These are phyloP conservation scores for Tenodera sinensis DNA, from an alignment of 2,888 invertebrate species.

Conservation along the genomic window DNA sequence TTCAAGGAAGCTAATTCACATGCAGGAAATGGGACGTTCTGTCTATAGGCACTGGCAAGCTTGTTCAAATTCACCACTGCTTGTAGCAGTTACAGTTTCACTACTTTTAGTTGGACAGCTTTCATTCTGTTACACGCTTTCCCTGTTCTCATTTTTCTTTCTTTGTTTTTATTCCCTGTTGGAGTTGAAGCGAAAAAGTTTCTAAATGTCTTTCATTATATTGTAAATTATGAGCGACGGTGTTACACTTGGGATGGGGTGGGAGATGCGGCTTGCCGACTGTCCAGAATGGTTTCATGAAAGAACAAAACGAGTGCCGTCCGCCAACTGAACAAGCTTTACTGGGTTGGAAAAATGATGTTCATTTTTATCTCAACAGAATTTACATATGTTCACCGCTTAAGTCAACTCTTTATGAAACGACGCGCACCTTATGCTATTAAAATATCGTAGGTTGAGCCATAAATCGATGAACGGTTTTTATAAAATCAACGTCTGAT, in stretches of 20 bases:
- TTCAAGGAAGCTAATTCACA: too few species aligned
- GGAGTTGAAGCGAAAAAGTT: not conserved
- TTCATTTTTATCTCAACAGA: not conserved
- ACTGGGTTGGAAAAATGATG: not conserved
- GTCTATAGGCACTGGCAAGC: too few species aligned
- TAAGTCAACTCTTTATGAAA: not conserved
- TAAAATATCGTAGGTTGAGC: not conserved
- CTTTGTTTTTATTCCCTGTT: not conserved
- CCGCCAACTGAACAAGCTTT: too few species aligned
- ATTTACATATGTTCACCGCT: not conserved
- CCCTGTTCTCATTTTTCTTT: not conserved
- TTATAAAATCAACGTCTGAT: too few species aligned
- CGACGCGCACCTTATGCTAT: not conserved
- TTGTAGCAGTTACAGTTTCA: not conserved
- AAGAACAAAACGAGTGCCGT: not conserved
- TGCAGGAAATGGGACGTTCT: too few species aligned
- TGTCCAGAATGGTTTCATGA: not conserved
- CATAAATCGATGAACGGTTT: too few species aligned
- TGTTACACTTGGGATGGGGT: not conserved
- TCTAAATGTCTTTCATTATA: conserved; percentile 18
- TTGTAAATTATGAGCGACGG: conserved; percentile 17
- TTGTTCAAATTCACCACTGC: not conserved
- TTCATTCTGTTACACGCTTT: not conserved
- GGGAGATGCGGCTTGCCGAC: not conserved
- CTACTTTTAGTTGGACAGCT: not conserved